Base-by-base conservation (phyloP, 2,113 vertebrate species). In the Cathartes aura region DNA sequence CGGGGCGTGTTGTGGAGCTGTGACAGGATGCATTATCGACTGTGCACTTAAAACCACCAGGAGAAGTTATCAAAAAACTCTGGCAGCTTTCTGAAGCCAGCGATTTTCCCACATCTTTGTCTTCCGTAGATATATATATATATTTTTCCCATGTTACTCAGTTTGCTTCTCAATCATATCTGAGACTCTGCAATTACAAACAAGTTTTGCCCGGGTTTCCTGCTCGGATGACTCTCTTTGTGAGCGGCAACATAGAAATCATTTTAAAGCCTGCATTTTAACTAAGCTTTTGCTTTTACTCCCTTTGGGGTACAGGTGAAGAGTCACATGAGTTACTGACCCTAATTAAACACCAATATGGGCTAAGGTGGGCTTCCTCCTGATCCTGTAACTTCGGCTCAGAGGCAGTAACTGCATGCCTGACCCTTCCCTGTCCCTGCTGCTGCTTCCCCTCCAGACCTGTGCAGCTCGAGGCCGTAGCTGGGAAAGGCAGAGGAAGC, bases 401-500 rank as follows among this genome's bases (percentile, higher is more conserved):
- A 20, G 42, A 62, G 26, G 75, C 75, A 30, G 26, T 2, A 3
- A 8, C 12, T 32, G 27, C 26, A 8, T 12, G 5, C 6, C 66
- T 83, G 75, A 26, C 19, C 43, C 32, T 29, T 22, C 42, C 17
- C 22, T 56, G 17, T 17, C 76, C 1, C 13, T 22, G 32, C 50
- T 62, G 63, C 75, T 36, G 42, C 34, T 43, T 14, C 26, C 36
- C 38, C 23, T 52, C 47, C n/a, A 11, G 71, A 7, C 27, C 4
- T 0, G 3, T 1, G 9, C 8, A 30, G 40, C 68, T 43, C 2
- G 1, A 19, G 55, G 59, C 34, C 4, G 0, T 0, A 1, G 55
- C 36, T 20, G 55, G 4, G 11, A 3, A 2, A 10, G 36, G 47
- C 52, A 48, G 27, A 22, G 82, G 74, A 34, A 47, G 6, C 34